Conservation (phyloP, 2,113 vertebrate genomes). For the Chamaetylas fuelleborni region DNA sequence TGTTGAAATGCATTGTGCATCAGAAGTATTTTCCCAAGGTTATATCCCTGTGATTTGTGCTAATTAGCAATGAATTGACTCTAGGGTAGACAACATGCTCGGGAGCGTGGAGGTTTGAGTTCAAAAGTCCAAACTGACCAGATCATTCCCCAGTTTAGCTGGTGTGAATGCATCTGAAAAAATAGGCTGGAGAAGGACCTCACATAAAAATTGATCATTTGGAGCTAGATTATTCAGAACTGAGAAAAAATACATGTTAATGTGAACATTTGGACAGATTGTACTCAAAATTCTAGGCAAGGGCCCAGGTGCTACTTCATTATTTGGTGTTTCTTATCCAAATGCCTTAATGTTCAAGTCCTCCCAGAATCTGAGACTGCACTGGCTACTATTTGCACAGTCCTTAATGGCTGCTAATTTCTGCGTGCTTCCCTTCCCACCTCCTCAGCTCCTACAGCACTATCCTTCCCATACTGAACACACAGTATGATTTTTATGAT, state of each 20-base stretch:
- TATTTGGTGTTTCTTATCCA: not conserved
- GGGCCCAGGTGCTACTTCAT: not conserved
- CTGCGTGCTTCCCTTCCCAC: not conserved
- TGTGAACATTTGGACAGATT: not conserved
- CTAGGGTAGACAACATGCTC: not conserved
- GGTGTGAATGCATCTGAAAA: not conserved
- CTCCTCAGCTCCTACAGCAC: not conserved
- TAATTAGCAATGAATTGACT: not conserved
- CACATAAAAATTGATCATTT: accelerated
- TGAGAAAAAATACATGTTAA: not conserved
- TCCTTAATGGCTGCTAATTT: accelerated
- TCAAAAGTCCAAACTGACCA: not conserved
- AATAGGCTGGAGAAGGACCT: not conserved
- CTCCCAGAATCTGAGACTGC: not conserved
- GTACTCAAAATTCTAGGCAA: not conserved
- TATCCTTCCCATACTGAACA: not conserved
- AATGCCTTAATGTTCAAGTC: not conserved
- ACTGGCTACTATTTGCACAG: accelerated
- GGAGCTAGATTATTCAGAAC: not conserved
- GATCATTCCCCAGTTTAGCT: not conserved
- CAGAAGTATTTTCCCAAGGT: constrained; percentile 1
- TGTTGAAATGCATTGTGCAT: not conserved
- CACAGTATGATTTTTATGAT: not conserved
- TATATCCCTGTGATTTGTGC: not conserved
- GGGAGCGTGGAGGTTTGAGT: not conserved